Evolutionary conservation across 2,113 vertebrate genomes (phyloP).

Genomic region (Tor tambroides): DNA sequence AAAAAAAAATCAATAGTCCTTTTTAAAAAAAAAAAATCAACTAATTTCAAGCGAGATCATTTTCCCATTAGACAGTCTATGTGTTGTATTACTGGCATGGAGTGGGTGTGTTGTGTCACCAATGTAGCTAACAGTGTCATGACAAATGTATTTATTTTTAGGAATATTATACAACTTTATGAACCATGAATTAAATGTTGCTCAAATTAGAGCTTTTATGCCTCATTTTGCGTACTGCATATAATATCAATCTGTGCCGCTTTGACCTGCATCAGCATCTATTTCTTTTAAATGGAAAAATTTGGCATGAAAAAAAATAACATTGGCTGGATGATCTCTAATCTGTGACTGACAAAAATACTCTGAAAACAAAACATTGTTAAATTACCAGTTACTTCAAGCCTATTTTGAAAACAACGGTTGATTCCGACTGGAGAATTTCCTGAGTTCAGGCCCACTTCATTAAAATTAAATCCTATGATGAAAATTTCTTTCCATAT

Average conservation of each 20-base stretch:
- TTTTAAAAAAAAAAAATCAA: constrained; percentile 29
- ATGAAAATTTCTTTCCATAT: constrained; percentile 43
- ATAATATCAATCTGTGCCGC: constrained; percentile 51
- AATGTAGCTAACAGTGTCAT: constrained; percentile 52
- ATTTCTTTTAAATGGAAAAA: no score
- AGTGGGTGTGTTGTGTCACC: constrained; percentile 51
- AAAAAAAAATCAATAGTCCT: constrained; percentile 44
- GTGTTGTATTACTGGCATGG: constrained; percentile 47
- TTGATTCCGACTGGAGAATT: constrained; percentile 55
- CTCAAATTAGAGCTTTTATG: constrained; percentile 45
- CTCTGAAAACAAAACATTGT: constrained; percentile 41
- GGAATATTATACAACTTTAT: constrained; percentile 57
- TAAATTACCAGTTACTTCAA: constrained; percentile 51
- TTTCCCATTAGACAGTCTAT: constrained; percentile 55
- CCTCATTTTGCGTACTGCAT: constrained; percentile 35
- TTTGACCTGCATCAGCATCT: constrained; percentile 70
- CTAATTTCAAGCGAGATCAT: constrained; percentile 51
- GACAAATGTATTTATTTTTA: constrained; percentile 51
- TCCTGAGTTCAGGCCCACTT: constrained; percentile 62
- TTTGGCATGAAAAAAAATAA: no score
- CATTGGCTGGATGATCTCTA: constrained; percentile 72
- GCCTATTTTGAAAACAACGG: constrained; percentile 57
- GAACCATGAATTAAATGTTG: constrained; percentile 51
- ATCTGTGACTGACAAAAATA: constrained; percentile 77
- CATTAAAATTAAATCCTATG: constrained; percentile 58